Conservation (phyloP, 37 sponge, comb jelly and placozoan genomes). For the Halisarca cf. caerulea region DNA sequence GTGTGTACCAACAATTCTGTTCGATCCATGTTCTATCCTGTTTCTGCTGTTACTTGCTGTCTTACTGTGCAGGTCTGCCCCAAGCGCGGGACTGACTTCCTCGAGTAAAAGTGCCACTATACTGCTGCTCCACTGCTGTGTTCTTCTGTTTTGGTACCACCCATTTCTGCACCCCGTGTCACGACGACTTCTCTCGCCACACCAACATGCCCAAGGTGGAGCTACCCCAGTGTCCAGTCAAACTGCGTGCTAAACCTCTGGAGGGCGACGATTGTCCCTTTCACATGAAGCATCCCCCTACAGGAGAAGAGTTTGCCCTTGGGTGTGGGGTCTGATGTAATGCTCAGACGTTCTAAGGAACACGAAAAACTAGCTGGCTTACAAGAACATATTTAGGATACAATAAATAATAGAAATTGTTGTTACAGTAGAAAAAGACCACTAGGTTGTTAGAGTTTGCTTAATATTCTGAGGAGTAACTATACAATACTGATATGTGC, state of each 20-base stretch:
- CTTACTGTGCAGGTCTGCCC: slow-evolving; percentile 96
- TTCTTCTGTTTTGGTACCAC: slow-evolving; percentile 98
- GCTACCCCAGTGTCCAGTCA: slow-evolving; percentile 95
- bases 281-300: slow-evolving; percentile 94
- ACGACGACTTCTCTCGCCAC: slow-evolving; percentile 93
- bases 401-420: too few species aligned
- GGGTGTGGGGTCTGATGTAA: slow-evolving; percentile 97
- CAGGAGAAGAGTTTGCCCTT: slow-evolving; percentile 96
- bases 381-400: background rate
- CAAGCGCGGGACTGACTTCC: slow-evolving; percentile 94
- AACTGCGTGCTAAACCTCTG: slow-evolving; percentile 84
- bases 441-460: too few species aligned
- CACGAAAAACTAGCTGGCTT: background rate
- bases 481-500: too few species aligned
- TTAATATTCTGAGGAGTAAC: too few species aligned
- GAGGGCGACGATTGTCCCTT: slow-evolving; percentile 94
- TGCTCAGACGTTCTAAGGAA: slow-evolving; percentile 92
- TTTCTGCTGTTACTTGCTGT: too few species aligned
- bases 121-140: slow-evolving; percentile 96
- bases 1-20: too few species aligned
- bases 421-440: too few species aligned
- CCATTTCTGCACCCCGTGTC: slow-evolving; percentile 96
- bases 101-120: slow-evolving; percentile 98
- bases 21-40: too few species aligned
- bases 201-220: slow-evolving; percentile 79